Evolutionary conservation across 2,113 vertebrate species (phyloP), one percentile per base, ranked within the genome.

Genomic region (Tauraco erythrolophus): DNA sequence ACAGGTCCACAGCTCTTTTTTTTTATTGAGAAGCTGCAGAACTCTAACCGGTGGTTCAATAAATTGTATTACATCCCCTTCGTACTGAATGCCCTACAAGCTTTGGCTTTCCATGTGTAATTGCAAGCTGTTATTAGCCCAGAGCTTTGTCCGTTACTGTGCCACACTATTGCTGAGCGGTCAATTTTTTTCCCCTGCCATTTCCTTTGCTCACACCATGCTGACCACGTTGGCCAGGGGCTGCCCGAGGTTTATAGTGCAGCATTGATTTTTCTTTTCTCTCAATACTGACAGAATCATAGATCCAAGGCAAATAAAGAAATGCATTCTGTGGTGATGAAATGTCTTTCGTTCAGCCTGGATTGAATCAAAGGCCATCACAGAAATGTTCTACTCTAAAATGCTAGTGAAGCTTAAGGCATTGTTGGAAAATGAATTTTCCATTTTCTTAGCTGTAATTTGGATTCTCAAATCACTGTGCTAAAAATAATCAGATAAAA

Each of bases 221-320:
- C 97, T 98, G 98, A 98, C 98, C 98, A 98, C 97, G 96, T 98
- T 98, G 98, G 98, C 98, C 98, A 98, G 98, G 98, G 98, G 98
- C 98, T 92, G 98, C 98, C 98, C 94, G 93, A 98, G 98, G 98
- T 98, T 98, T 98, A 98, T 98, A 98, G 98, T 98, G 98, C 98
- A 98, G 98, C 98, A 99, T 99, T 99, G 99, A 99, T 99, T 99
- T 99, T 98, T 98, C 98, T 99, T 99, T 99, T 99, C 99, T 98
- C 98, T 98, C 98, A 99, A 99, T 99, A 99, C 99, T 99, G 99
- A 99, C 99, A 99, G 99, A 99, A 99, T 99, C 99, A 99, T 99
- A 99, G 99, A 99, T 98, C 99, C 99, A 99, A 99, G 98, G 99
- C 98, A 99, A 99, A 99, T 99, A 99, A 99, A 99, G 99, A 99